phyloP scores from a whole-genome alignment of 2,888 invertebrate genomes.

The Drosophila atroscutellata region DNA sequence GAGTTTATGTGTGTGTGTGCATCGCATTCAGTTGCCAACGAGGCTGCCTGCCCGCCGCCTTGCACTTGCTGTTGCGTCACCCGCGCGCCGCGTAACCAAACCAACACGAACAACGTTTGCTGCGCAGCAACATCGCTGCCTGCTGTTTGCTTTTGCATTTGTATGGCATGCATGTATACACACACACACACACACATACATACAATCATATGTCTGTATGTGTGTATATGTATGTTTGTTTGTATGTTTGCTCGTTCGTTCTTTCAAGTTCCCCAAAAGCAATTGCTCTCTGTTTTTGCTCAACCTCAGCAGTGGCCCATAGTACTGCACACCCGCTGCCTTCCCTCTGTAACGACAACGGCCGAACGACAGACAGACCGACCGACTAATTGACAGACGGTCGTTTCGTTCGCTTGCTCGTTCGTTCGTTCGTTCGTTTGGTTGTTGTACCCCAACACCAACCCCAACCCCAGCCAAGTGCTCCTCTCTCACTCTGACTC shows the following conservation, averaged over 20 bases:
- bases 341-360: conserved; percentile 28
- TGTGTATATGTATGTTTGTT: conserved; percentile 12
- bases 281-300: conserved; percentile 67
- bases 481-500: conserved; percentile 28
- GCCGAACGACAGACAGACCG: conserved; percentile 28
- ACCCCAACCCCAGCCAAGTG: background rate
- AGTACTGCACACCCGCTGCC: conserved; percentile 16
- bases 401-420: conserved; percentile 21
- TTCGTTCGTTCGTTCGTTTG: conserved; percentile 3
- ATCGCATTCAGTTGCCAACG: conserved; percentile 71
- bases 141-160: conserved; percentile 61
- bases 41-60: conserved; percentile 60
- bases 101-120: conserved; percentile 47
- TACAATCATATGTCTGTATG: background rate
- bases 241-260: conserved; percentile 29
- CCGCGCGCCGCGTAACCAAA: conserved; percentile 59
- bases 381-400: conserved; percentile 17
- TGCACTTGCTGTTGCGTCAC: conserved; percentile 80
- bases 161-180: conserved; percentile 31
- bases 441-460: conserved; percentile 1
- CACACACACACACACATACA: conserved; percentile 1
- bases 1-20: conserved; percentile 20
- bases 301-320: conserved; percentile 59
- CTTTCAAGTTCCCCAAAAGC: conserved; percentile 56
- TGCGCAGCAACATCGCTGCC: conserved; percentile 55